Percentiles rank a stretch among this genome's conserved stretches.
phyloP scores from a whole-genome alignment of 1,140 invertebrate species.

The Hylyphantes graminicola region DNA sequence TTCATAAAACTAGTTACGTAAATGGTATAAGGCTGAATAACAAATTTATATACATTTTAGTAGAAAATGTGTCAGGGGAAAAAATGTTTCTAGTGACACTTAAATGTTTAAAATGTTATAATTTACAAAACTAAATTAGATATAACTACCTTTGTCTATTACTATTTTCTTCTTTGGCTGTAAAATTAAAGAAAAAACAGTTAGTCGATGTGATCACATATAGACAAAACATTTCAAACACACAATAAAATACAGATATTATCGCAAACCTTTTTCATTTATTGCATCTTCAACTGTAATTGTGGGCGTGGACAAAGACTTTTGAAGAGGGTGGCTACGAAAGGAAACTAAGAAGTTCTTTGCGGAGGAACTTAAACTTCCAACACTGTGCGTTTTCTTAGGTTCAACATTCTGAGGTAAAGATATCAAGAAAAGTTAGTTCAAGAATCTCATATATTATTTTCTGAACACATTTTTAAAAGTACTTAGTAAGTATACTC shows the following conservation, averaged over 20 bases:
- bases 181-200: slow-evolving; percentile 16
- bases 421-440: neutral
- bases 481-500: too few species aligned
- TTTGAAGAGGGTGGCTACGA: slow-evolving; percentile 74
- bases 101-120: too few species aligned
- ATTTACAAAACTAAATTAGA: too few species aligned
- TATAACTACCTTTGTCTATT: slow-evolving; percentile 50
- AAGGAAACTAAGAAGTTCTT: slow-evolving; percentile 45
- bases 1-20: too few species aligned
- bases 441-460: neutral
- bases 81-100: too few species aligned
- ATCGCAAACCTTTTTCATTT: slow-evolving; percentile 62
- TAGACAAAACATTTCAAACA: neutral
- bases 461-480: too few species aligned
- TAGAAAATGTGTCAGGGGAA: too few species aligned
- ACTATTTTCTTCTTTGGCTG: slow-evolving; percentile 52
- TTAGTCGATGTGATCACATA: neutral
- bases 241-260: neutral
- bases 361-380: slow-evolving; percentile 50
- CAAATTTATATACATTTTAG: too few species aligned
- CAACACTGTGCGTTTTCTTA: slow-evolving; percentile 54
- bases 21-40: too few species aligned
- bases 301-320: slow-evolving; percentile 90
- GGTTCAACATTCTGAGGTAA: slow-evolving; percentile 51
- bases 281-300: slow-evolving; percentile 78